Percentiles rank a stretch among this genome's conserved stretches.
phyloP scores from a whole-genome alignment of 2,797 vertebrate species.

The Emydoidea blandingii region DNA sequence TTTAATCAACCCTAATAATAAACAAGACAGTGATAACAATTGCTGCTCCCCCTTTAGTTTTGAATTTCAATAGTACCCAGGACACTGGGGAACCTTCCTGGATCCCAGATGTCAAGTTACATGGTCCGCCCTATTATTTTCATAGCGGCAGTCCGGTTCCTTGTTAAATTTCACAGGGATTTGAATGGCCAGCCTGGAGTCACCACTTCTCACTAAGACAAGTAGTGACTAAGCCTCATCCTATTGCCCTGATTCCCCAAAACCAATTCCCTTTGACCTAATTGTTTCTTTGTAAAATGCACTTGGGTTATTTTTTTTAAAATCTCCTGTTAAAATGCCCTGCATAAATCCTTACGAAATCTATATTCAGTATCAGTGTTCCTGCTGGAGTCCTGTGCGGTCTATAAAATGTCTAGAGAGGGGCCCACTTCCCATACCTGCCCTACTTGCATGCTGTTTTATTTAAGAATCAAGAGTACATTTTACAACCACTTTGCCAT shows the following conservation, averaged over 20 bases:
- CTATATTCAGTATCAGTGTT: constrained; percentile 57
- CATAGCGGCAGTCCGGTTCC: constrained; percentile 56
- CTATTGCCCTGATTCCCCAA: constrained; percentile 57
- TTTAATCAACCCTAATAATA: constrained; percentile 78
- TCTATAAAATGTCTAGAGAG: constrained; percentile 76
- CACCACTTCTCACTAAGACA: constrained; percentile 69
- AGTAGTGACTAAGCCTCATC: constrained; percentile 60
- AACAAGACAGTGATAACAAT: constrained; percentile 69
- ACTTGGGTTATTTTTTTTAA: neutral
- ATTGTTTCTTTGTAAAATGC: constrained; percentile 38
- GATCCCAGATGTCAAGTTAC: constrained; percentile 76
- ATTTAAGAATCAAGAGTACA: constrained; percentile 76
- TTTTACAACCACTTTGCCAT: constrained; percentile 75
- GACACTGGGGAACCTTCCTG: constrained; percentile 74
- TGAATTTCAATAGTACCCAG: constrained; percentile 78
- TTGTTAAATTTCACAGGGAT: constrained; percentile 71
- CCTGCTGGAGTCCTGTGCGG: constrained; percentile 72
- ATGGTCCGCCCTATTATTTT: constrained; percentile 69
- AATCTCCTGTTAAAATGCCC: neutral
- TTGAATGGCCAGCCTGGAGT: constrained; percentile 68
- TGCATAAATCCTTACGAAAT: constrained; percentile 1
- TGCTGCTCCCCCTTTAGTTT: constrained; percentile 60
- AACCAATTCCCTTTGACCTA: constrained; percentile 38
- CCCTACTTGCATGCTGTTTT: constrained; percentile 75
- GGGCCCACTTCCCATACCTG: constrained; percentile 73